Evolutionary conservation across 1,140 invertebrate genomes (phyloP), one percentile per base, ranked within the genome.

Genomic region (Euborellia annulipes): DNA sequence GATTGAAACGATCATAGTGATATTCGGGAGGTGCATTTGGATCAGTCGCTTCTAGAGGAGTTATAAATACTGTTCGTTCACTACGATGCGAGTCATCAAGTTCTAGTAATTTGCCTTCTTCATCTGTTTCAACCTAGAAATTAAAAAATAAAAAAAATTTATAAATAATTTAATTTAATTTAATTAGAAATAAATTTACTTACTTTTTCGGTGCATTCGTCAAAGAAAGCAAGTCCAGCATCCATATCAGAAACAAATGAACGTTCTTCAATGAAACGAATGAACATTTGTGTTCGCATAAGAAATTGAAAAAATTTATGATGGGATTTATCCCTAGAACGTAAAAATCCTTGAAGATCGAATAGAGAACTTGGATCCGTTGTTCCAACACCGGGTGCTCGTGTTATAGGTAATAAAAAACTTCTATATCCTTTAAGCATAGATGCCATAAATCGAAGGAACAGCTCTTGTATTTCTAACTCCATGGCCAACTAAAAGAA

Each of bases 191-290:
- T 8, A n/a, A 44, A 55, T 59, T 47, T 56, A 52, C 55, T 52
- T 50, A 76, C 69, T 61, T 75, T 79, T 63, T 95, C 91, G 1
- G 85, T 80, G 59, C 93, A 98, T 61, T 98, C 92, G 64, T 98
- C 95, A 61, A 98, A 98, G 68, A 98, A 98, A 9, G 91, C 88
- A 43, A 98, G 67, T 50, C 79, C 79, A 13, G 76, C 73, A 68
- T 98, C 91, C 62, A 90, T 90, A 56, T 97, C 92, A 11, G 91
- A 94, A 0, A 98, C 89, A 68, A 98, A 98, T 54, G 91, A 96
- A 30, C 94, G 74, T 66, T 99, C 95, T 67, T 98, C 94, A 52
- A 99, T 97, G 64, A 98, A 98, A 36, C 91, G 78, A 47, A 89
- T 94, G 63, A 97, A 98, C 83, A 94, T 93, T 68, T 98, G 94